Evolutionary conservation across 2,113 vertebrate genomes (phyloP), one percentile per base, ranked within the genome.

Genomic region (Eubucco bourcierii): DNA sequence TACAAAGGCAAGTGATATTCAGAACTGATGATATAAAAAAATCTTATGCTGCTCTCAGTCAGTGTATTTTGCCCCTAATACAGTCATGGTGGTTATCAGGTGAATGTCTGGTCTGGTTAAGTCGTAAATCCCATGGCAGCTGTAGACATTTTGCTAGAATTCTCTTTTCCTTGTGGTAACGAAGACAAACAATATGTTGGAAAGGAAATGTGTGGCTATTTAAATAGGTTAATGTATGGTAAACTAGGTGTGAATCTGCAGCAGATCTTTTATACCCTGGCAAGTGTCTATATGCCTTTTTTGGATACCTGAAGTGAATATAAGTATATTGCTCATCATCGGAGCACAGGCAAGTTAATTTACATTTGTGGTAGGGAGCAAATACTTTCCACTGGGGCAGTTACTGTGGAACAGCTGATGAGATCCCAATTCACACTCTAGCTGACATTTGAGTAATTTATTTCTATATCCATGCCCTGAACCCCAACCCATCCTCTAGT

Each of bases 61-160:
- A 58, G 15, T 14, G 2, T 27, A 19, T 73, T 91, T 84, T 88
- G 8, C 37, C 50, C 15, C 52, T 29, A 29, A 27, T 63, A 23
- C n/a, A 46, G 19, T 44, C 39, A 16, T 70, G 52, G 21, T 68
- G 27, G 16, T 33, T 81, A 50, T 18, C 0, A 1, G 59, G 28
- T 0, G 4, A 65, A 47, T 34, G 12, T n/a, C 23, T 64, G 31
- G 21, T 15, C 21, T 56, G 34, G 7, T 41, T 59, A 21, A 3
- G 4, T 39, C 0, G 0, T 12, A 61, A 82, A 7, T 73, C 34
- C 20, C 5, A 1, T 20, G 41, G 76, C 37, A 85, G 16, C 33
- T 82, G 6, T 15, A 3, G 5, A 59, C 8, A 8, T 67, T 29
- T 34, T 63, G 20, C 47, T 87, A 77, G 55, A 70, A 78, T 64